Percentiles rank a stretch among this genome's conserved stretches.
Evolutionary conservation across 2,888 invertebrate genomes (phyloP).

Genomic region (Gryllus longicercus): DNA sequence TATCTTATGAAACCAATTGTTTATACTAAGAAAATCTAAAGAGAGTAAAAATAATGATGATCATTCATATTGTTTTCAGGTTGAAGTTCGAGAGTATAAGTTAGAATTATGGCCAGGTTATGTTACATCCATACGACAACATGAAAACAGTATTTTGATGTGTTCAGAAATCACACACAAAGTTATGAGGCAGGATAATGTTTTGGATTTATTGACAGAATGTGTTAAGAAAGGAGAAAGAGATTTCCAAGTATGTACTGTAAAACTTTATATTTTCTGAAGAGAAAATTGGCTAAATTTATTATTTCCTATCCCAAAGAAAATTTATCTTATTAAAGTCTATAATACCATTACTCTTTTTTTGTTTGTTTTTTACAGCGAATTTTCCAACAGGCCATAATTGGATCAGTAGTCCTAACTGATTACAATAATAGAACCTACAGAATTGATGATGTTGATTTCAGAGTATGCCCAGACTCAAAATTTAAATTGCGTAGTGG

Average conservation of each 20-base stretch:
- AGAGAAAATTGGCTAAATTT: too few relatives aligned
- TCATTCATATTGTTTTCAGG: neutral
- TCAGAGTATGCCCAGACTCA: slow-evolving; percentile 54
- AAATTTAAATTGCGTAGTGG: slow-evolving; percentile 61
- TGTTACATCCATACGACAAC: slow-evolving; percentile 78
- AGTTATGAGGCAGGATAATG: slow-evolving; percentile 73
- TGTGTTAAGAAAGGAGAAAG: neutral
- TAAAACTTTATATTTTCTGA: too few relatives aligned
- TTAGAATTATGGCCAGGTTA: slow-evolving; percentile 82
- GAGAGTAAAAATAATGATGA: neutral
- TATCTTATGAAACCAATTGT: neutral
- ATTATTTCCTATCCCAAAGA: too few relatives aligned
- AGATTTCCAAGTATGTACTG: neutral
- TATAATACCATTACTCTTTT: too few relatives aligned
- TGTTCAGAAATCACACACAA: slow-evolving; percentile 79
- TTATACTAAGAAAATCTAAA: neutral
- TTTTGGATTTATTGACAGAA: slow-evolving; percentile 59
- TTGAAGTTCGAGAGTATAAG: slow-evolving; percentile 58
- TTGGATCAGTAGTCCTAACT: slow-evolving; percentile 65
- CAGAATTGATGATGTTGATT: slow-evolving; percentile 71
- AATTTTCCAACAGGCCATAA: slow-evolving; percentile 39
- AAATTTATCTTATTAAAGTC: too few relatives aligned
- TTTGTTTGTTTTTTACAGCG: slow-evolving; percentile 29
- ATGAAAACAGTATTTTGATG: slow-evolving; percentile 73
- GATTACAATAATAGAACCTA: slow-evolving; percentile 75